phyloP scores from a whole-genome alignment of 1,140 invertebrate genomes.

The Pollicipes pollicipes region DNA sequence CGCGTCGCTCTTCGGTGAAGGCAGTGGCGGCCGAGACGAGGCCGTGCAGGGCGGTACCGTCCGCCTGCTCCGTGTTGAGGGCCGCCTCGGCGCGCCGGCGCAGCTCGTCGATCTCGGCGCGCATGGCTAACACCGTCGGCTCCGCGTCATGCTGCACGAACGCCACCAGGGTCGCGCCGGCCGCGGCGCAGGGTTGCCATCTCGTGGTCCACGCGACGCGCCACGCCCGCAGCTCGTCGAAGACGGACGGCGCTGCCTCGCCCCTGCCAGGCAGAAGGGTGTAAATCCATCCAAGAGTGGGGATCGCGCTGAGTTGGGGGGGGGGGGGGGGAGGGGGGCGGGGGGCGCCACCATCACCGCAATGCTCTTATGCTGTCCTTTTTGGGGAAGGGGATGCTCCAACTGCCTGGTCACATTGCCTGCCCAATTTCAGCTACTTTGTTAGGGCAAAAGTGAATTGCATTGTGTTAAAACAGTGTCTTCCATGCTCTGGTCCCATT shows the following conservation, averaged over 20 bases:
- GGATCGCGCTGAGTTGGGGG: too few species aligned
- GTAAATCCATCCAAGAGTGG: too few species aligned
- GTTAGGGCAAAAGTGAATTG: too few species aligned
- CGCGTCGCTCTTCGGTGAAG: slow-evolving; percentile 13
- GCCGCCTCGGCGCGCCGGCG: slow-evolving; percentile 1
- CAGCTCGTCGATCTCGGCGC: not conserved
- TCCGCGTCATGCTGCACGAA: slow-evolving; percentile 13
- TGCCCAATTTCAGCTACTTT: too few species aligned
- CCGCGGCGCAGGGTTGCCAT: slow-evolving; percentile 11
- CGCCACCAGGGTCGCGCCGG: slow-evolving; percentile 10
- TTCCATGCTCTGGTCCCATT: too few species aligned
- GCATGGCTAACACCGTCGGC: slow-evolving; percentile 1
- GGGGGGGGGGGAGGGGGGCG: too few species aligned
- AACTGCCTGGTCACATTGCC: too few species aligned
- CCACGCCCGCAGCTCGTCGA: not conserved
- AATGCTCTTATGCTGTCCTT: too few species aligned
- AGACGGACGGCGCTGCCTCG: not conserved
- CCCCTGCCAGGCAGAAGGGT: too few species aligned
- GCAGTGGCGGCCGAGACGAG: slow-evolving; percentile 8
- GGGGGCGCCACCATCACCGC: too few species aligned
- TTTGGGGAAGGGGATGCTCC: too few species aligned
- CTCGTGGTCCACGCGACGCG: slow-evolving; percentile 10
- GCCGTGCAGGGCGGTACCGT: slow-evolving; percentile 9
- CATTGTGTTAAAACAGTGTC: too few species aligned
- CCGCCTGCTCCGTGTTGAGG: slow-evolving; percentile 11